A percentile compares a stretch with the other conserved stretches of the same genome.
phyloP scores from a whole-genome alignment of 1,140 invertebrate species.

The Drosophila simulans region DNA sequence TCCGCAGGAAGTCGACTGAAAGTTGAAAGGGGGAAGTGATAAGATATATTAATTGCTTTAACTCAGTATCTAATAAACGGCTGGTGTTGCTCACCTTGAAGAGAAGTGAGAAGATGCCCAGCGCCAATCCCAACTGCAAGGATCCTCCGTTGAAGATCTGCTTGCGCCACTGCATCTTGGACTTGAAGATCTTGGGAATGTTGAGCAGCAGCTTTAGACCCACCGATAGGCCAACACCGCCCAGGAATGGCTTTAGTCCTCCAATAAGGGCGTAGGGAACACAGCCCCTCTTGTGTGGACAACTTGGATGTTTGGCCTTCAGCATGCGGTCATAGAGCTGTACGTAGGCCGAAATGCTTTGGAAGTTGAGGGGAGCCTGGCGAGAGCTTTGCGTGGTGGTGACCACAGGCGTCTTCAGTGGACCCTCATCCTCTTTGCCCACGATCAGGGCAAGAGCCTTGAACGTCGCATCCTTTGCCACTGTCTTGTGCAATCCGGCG shows the following conservation, averaged over 20 bases:
- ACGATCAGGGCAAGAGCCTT: slow-evolving; percentile 87
- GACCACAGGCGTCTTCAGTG: slow-evolving; percentile 16
- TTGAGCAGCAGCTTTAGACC: slow-evolving; percentile 85
- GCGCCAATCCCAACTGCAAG: slow-evolving; percentile 86
- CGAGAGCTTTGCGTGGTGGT: slow-evolving; percentile 20
- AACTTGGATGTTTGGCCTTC: slow-evolving; percentile 85
- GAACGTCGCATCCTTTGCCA: slow-evolving; percentile 86
- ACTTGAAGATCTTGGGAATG: slow-evolving; percentile 85
- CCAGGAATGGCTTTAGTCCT: slow-evolving; percentile 86
- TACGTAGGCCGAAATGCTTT: slow-evolving; percentile 41
- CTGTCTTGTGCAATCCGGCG: slow-evolving; percentile 83
- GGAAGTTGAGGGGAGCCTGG: slow-evolving; percentile 21
- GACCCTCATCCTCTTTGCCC: slow-evolving; percentile 87
- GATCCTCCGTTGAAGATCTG: slow-evolving; percentile 85
- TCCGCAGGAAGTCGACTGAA: slow-evolving; percentile 86
- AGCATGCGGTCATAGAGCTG: slow-evolving; percentile 53
- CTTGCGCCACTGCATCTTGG: slow-evolving; percentile 85
- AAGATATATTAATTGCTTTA: not conserved
- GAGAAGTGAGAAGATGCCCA: slow-evolving; percentile 87
- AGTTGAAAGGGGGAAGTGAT: not conserved
- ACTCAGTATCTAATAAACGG: too few relatives aligned
- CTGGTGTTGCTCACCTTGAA: slow-evolving; percentile 85
- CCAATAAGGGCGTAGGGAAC: slow-evolving; percentile 86
- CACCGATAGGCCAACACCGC: slow-evolving; percentile 87
- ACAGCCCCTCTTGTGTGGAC: slow-evolving; percentile 88